phyloP scores from a whole-genome alignment of 1,140 invertebrate species.

The Ridgeia piscesae region DNA sequence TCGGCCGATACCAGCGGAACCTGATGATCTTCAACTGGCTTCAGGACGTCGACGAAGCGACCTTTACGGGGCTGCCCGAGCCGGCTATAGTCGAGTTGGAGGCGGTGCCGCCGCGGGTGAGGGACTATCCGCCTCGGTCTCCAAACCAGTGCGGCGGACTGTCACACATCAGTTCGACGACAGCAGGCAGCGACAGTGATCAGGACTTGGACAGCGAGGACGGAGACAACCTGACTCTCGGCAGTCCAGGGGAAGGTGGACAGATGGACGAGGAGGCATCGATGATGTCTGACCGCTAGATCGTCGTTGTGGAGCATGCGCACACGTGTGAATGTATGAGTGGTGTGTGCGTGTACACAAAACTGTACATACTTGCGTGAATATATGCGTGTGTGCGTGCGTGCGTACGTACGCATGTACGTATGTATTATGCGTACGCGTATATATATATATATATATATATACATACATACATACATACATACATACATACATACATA shows the following conservation, averaged over 20 bases:
- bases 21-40: conserved; percentile 23
- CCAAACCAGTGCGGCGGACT: background rate
- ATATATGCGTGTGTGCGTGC: too few species aligned
- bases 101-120: background rate
- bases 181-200: background rate
- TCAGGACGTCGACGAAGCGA: background rate
- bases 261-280: background rate
- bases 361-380: background rate
- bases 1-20: conserved; percentile 1
- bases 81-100: background rate
- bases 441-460: too few species aligned
- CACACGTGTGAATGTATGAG: background rate
- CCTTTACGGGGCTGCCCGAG: background rate
- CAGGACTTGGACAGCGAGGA: background rate
- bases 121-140: background rate
- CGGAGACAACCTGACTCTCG: background rate
- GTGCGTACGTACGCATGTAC: too few species aligned
- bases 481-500: too few species aligned
- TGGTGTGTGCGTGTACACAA: too few species aligned
- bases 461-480: too few species aligned
- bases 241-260: background rate
- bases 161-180: background rate
- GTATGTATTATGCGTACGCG: too few species aligned
- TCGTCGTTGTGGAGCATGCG: background rate
- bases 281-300: background rate